Percentiles rank a stretch among this genome's conserved stretches.
Evolutionary conservation across 1,140 invertebrate genomes (phyloP).

Genomic region (Drosophila kepulauana): DNA sequence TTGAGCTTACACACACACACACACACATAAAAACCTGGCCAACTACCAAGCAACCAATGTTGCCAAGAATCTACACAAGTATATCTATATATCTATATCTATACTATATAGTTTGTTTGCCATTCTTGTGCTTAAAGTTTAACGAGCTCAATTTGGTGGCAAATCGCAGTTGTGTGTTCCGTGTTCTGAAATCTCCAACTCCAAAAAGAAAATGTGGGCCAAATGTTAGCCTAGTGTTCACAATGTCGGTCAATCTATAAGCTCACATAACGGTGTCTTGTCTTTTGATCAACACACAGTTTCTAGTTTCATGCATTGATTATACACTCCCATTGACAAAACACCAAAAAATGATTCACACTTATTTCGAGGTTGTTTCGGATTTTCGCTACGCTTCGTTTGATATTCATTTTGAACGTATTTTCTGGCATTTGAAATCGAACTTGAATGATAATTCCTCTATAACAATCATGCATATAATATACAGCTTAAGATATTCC

Average conservation of each 20-base stretch:
- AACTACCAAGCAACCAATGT: constrained; percentile 42
- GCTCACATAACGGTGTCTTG: neutral
- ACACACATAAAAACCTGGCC: constrained; percentile 5
- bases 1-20: constrained; percentile 4
- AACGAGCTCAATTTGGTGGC: constrained; percentile 31
- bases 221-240: too few relatives aligned
- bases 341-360: neutral
- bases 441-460: too few relatives aligned
- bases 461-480: too few relatives aligned
- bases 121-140: constrained; percentile 46
- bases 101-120: constrained; percentile 14
- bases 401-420: neutral
- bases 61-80: constrained; percentile 53
- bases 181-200: neutral
- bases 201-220: neutral
- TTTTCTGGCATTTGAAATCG: too few relatives aligned
- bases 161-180: neutral
- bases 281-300: neutral
- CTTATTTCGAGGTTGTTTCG: neutral
- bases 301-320: constrained; percentile 1
- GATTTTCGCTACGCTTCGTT: neutral
- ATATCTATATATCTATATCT: neutral
- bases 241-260: neutral
- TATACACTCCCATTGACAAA: neutral
- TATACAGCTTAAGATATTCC: too few relatives aligned